Evolutionary conservation across 2,888 invertebrate species (phyloP).

Genomic region (Spisula solida): DNA sequence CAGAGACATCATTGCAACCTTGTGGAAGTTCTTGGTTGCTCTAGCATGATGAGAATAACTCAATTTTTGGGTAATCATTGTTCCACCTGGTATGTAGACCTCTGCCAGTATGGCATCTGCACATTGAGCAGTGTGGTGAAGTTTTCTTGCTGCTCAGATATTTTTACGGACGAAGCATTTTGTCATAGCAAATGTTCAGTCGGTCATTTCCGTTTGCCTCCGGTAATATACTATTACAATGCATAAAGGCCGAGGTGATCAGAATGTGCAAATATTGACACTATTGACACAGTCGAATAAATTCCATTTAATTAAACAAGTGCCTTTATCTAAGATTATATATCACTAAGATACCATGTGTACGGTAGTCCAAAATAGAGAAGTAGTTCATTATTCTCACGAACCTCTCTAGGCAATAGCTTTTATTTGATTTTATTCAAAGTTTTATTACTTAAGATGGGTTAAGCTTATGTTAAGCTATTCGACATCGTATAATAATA

Average conservation of each 20-base stretch:
- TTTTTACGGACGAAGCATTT: too few relatives aligned
- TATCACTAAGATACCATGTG: constrained; percentile 34
- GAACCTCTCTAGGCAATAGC: neutral
- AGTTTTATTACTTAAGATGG: neutral
- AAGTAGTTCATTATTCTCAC: neutral
- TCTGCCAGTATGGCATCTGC: too few relatives aligned
- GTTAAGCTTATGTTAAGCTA: neutral
- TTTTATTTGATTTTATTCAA: constrained; percentile 5
- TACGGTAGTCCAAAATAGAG: neutral
- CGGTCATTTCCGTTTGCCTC: too few relatives aligned
- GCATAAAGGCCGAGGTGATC: neutral
- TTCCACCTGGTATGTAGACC: too few relatives aligned
- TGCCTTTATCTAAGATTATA: constrained; percentile 23
- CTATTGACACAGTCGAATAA: constrained; percentile 10
- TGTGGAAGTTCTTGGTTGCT: too few relatives aligned
- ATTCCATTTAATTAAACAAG: constrained; percentile 34
- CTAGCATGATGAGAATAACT: too few relatives aligned
- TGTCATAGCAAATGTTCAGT: too few relatives aligned
- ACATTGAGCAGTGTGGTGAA: neutral
- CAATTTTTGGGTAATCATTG: too few relatives aligned
- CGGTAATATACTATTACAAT: too few relatives aligned
- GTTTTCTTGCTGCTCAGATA: neutral
- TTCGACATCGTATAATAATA: neutral
- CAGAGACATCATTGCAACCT: too few relatives aligned
- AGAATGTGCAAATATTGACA: neutral